Evolutionary conservation across 2,113 vertebrate genomes (phyloP), one percentile per base, ranked within the genome.

Genomic region (Saguinus imperator): DNA sequence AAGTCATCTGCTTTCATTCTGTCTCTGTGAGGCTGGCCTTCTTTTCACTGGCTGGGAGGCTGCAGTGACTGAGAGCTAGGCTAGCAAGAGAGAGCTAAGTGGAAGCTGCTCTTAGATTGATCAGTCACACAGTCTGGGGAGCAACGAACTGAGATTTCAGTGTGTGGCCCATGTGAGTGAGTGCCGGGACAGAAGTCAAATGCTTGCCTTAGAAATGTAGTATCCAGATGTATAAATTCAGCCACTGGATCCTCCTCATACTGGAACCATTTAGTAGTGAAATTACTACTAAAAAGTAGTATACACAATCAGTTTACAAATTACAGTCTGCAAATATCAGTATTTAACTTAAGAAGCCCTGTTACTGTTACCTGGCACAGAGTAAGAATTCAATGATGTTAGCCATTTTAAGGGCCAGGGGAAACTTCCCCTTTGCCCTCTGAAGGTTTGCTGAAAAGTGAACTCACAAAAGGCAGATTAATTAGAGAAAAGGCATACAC

Each of bases 181-280:
- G 29, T 68, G n/a, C 79, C 18, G 40, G 23, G 50, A 48, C 43
- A 29, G 37, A 89, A 89, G 82, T 64, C 43, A 76, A 77, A 40
- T 55, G 45, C 35, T 75, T 0, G 14, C 29, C n/a, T 66, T 89
- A 50, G 4, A 83, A 25, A 55, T 66, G 45, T 35, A 80, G 6
- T 79, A 68, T 96, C 75, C 73, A 66, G 27, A 68, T 87, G 27
- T 72, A n/a, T 85, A 81, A 86, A 85, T 77, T 93, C 61, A 52
- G 72, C 57, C 70, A 68, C 76, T 83, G 86, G 21, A 52, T 83
- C 45, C 32, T 80, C 45, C 57, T 91, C 43, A 2, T 48, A 48
- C 37, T 8, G 75, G 48, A 96, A 68, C 35, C 16, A 50, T 89
- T 89, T 86, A 87, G 1, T 91, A 72, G 21, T 91, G 55, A 68